Base-by-base conservation (phyloP, 2,888 invertebrate genomes). In the Drosophila mimetica region DNA sequence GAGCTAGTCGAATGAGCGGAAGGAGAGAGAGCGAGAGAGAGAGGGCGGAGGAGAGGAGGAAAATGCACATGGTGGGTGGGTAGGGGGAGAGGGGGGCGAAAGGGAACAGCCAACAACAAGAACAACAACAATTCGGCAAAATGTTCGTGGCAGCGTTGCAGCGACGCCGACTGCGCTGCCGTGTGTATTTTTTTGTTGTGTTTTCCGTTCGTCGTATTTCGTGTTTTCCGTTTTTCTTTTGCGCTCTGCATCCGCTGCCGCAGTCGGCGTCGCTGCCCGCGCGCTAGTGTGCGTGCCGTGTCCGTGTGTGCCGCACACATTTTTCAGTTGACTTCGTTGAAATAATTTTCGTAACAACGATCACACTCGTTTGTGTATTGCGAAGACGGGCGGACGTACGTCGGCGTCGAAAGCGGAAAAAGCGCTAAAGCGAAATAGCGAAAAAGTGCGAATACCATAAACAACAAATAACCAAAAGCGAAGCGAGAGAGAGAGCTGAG, bases 321-420 rank as follows among this genome's bases (percentile, higher is more conserved):
- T 80, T 87, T 82, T 86, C 77, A 84, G 88, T 86, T 79, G 88
- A 84, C 89, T 87, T 88, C 89, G 89, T 75, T 76, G 83, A 85
- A 88, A 89, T 79, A 82, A 79, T 89, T 87, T 89, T 89, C 83
- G 88, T 85, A 86, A 89, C 89, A 86, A 86, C 90, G 91, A 90
- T 91, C 91, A 90, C 90, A 91, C 90, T 91, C 90, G 90, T 87
- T 90, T 89, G 88, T 90, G 42, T 44, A 90, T 89, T 89, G 90
- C 81, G 86, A 86, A 86, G 90, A 90, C 89, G 89, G 85, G 75
- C 88, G 88, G 61, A 60, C 60, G 60, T 60, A 37, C 60, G 61
- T 61, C 60, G 60, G 61, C 74, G 74, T 67, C 76, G 83, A 61
- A 61, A 46, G 46, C 44, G 46, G 25, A 60, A 61, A 16, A 60